Base-by-base conservation (phyloP, 1,140 invertebrate species). In the Conus ventricosus region DNA sequence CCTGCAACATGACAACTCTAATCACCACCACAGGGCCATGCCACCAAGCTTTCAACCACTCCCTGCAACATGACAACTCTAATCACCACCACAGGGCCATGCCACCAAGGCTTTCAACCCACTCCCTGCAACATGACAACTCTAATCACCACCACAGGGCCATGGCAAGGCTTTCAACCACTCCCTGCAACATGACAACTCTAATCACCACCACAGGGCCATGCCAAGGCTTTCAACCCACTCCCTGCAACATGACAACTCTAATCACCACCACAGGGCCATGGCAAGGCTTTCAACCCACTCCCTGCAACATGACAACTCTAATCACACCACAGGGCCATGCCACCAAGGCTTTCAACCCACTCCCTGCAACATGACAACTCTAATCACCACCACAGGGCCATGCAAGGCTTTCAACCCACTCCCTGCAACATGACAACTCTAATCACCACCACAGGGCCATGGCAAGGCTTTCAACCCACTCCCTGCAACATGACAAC, bases 191-290 rank as follows among this genome's bases (percentile, higher is more conserved):
- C 57, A 60, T 0, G 57, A 15, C 15, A 60, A 15, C 57, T 2
- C 57, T 3, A 3, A 39, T 39, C 39, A 39, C 39, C 39, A 3
- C 39, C n/a, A 3, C 39, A 39, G 39, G 39, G 39, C 39, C 39
- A 3, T 39, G 39, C n/a, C n/a, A n/a, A n/a, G n/a, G n/a, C n/a
- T n/a, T n/a, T n/a, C 5, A 97, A 97, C 0, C 96, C 96, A 87
- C 93, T 94, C 90, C 94, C 95, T 95, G 89, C 20, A 82, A 90
- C 57, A 60, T 0, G 57, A 15, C 15, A 60, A 15, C 57, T 2
- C 57, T 3, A 3, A 39, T 39, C 39, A 39, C 39, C 39, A 3
- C 39, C n/a, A 3, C 39, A 39, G 39, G 39, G 39, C 39, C 39
- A 3, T 39, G 39, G n/a, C n/a, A n/a, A n/a, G n/a, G n/a, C n/a